Evolutionary conservation across 92 coral and sea anemone species (phyloP), one percentile per base, ranked within the genome.

Genomic region (Porites rus): DNA sequence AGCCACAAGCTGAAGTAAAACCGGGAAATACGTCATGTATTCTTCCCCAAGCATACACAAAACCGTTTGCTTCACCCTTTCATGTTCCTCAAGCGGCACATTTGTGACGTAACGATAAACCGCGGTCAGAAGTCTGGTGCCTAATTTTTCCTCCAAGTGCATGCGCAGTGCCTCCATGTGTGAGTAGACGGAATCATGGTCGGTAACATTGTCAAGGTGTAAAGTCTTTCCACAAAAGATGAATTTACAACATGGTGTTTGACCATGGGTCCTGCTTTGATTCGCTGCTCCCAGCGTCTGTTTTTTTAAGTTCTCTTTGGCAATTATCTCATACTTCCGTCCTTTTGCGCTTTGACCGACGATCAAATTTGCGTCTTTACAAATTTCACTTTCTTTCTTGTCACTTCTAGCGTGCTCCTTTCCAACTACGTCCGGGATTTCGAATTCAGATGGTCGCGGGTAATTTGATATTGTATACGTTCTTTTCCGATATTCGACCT

Each of bases 81-180:
- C 95, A 31, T 88, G 74, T 52, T 89, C 85, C 51, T 74, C 84
- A 72, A 70, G 59, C 7, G 95, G 87, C 0, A 74, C 65, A 7
- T 84, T 72, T 50, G 75, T 90, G 70, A 94, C 21, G 58, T 89
- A 93, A 77, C 85, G 92, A 71, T 94, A 94, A 11, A 93, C 98
- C 51, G 89, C 88, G 16, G 90, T 83, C 76, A 94, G 88, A 59
- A 94, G 89, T 18, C 84, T 82, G 77, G 93, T 93, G n/a, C 98
- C 98, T 13, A 94, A 88, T 64, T 78, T 75, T 24, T 78, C 79
- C 51, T 94, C 98, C 54, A 94, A 80, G 79, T 93, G 91, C 73
- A 92, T 84, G 76, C 98, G 93, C 56, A 94, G 61, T 9, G 98
- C 93, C 64, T 94, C 98, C 80, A 93, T 90, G 50, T 87, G 96